These are phyloP conservation scores for Amphipyra berbera DNA, from an alignment of 2,888 invertebrate genomes.

Conservation along the genomic window DNA sequence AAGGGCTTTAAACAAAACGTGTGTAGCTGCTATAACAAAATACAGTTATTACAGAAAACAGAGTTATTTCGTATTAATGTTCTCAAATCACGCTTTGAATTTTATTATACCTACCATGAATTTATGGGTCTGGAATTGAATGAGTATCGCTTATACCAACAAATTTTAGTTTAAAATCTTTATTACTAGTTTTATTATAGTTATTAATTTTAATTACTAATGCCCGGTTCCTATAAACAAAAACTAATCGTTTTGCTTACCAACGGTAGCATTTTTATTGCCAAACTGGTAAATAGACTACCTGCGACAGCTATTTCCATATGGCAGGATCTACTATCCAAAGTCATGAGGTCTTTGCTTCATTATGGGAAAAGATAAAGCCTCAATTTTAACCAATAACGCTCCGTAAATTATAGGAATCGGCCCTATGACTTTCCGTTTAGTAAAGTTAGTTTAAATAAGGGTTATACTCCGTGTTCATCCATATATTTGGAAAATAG, in stretches of 20 bases:
- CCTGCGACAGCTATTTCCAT: too few relatives aligned
- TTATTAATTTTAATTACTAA: constrained; percentile 17
- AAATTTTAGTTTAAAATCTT: constrained; percentile 32
- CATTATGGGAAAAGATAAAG: too few relatives aligned
- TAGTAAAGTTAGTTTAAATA: neutral
- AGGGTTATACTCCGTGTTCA: neutral
- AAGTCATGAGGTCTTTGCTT: too few relatives aligned
- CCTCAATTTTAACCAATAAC: too few relatives aligned
- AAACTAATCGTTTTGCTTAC: too few relatives aligned
- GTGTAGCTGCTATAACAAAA: constrained; percentile 37
- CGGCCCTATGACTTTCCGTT: neutral
- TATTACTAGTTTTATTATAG: constrained; percentile 17
- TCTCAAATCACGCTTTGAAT: constrained; percentile 48
- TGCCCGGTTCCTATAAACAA: too few relatives aligned
- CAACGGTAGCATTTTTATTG: too few relatives aligned
- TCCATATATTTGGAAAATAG: neutral
- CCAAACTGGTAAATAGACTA: too few relatives aligned
- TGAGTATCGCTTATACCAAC: constrained; percentile 7
- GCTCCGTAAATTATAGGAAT: too few relatives aligned
- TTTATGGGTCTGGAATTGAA: constrained; percentile 32
- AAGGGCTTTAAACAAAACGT: constrained; percentile 24
- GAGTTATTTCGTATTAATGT: constrained; percentile 51
- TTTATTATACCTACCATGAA: constrained; percentile 32
- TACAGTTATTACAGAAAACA: constrained; percentile 37
- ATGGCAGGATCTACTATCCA: too few relatives aligned